Percentiles rank a stretch among this genome's conserved stretches.
Conservation (phyloP, 2,888 invertebrate species). For the Nemoura dubitans region DNA sequence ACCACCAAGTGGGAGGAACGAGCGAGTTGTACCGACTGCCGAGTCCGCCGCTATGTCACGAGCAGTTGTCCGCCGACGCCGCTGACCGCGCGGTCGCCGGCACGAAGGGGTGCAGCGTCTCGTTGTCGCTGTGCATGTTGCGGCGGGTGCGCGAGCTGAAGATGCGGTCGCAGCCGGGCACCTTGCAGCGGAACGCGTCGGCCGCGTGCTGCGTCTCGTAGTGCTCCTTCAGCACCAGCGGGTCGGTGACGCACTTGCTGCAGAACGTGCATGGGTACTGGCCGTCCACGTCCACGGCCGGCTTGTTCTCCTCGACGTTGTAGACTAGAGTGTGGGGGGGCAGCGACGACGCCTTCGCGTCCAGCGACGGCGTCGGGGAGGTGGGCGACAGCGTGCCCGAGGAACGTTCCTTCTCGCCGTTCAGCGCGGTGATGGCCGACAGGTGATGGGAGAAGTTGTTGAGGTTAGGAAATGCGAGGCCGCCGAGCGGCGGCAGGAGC, state of each 20-base stretch:
- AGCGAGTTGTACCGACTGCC: conserved; percentile 49
- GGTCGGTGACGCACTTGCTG: conserved; percentile 70
- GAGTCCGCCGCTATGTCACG: conserved; percentile 53
- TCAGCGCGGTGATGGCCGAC: conserved; percentile 50
- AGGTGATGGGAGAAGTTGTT: conserved; percentile 59
- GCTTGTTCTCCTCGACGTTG: conserved; percentile 73
- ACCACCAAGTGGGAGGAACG: conserved; percentile 50
- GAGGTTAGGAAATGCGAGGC: conserved; percentile 66
- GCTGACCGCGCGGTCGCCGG: conserved; percentile 28
- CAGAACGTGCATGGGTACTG: conserved; percentile 77
- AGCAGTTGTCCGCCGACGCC: conserved; percentile 47
- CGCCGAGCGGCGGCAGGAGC: conserved; percentile 64
- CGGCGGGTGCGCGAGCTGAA: conserved; percentile 82
- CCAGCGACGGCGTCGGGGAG: conserved; percentile 34
- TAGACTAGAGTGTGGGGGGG: conserved; percentile 62
- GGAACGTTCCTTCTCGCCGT: conserved; percentile 40
- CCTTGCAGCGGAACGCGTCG: conserved; percentile 79
- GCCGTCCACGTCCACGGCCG: conserved; percentile 72
- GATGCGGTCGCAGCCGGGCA: conserved; percentile 78
- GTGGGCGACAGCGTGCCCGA: conserved; percentile 43
- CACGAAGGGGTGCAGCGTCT: conserved; percentile 62
- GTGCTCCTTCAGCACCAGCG: conserved; percentile 63
- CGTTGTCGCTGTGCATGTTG: conserved; percentile 79
- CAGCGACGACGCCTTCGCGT: conserved; percentile 8
- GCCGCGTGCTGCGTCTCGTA: conserved; percentile 72